These are phyloP conservation scores for Taurulus bubalis DNA, from an alignment of 2,113 vertebrate genomes.

Conservation along the genomic window DNA sequence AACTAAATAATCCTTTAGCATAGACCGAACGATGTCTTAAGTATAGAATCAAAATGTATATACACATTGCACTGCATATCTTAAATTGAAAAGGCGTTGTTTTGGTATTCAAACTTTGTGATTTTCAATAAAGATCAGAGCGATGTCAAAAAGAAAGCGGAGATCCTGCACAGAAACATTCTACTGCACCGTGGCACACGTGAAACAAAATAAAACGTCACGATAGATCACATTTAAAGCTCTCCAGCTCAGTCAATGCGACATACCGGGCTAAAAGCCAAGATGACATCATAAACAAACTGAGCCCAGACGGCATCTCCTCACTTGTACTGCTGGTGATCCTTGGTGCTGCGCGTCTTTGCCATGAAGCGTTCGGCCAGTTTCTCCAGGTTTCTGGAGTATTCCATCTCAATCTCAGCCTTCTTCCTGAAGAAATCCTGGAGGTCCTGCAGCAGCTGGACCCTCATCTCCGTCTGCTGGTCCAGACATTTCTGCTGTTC, in stretches of 20 bases:
- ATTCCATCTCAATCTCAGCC: slow-evolving; percentile 97
- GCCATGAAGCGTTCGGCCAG: slow-evolving; percentile 99
- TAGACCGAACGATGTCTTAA: accelerated
- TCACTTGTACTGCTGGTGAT: slow-evolving; percentile 99
- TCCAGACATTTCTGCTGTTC: slow-evolving; percentile 99
- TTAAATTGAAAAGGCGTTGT: neutral
- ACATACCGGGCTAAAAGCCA: neutral
- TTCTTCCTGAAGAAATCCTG: slow-evolving; percentile 99
- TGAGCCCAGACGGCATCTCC: slow-evolving; percentile 16
- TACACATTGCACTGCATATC: neutral
- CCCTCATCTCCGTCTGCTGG: slow-evolving; percentile 97
- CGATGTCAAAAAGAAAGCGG: neutral
- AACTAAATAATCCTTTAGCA: neutral
- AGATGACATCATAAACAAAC: neutral
- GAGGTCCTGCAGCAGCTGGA: slow-evolving; percentile 97
- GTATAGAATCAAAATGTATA: neutral
- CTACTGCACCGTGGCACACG: neutral
- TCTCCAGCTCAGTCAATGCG: neutral
- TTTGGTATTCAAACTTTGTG: neutral
- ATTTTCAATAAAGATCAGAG: too few relatives aligned
- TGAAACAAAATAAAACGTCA: neutral
- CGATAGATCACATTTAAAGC: slow-evolving; percentile 7
- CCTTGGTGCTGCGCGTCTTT: slow-evolving; percentile 98
- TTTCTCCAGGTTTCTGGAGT: slow-evolving; percentile 97
- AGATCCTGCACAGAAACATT: neutral